Evolutionary conservation across 2,113 vertebrate species (phyloP), one percentile per base, ranked within the genome.

Genomic region (Haliaeetus leucogaster): DNA sequence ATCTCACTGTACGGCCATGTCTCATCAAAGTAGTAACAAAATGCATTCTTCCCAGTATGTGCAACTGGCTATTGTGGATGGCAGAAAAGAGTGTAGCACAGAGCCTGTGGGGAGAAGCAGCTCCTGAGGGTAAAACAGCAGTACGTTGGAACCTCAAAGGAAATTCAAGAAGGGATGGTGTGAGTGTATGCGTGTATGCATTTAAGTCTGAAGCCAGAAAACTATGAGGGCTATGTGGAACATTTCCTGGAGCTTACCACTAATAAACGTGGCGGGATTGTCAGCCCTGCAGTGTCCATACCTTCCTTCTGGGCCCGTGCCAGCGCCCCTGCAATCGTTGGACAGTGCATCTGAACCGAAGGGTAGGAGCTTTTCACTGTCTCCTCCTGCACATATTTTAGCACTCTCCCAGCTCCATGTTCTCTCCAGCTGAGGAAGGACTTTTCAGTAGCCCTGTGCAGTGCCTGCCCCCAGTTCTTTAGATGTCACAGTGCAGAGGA

Each of bases 181-280:
- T 43, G 88, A 94, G 85, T 7, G 59, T 88, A 86, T 50, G 81
- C 10, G 0, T 21, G 84, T 65, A 73, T 67, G 84, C 43, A 11
- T 65, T 73, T 65, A 67, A 59, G 63, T 65, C 90, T 68, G 79
- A 90, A 95, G 87, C 90, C 85, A 93, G 90, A 81, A 63, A 93
- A 4, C 85, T 97, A 95, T 96, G 94, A 97, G 50, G 95, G 95
- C 89, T 97, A 96, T 96, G 96, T 94, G 82, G 92, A 97, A 96
- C 94, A 95, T 96, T 97, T 96, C 95, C 95, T 97, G 92, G 68
- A 90, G 91, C 93, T 96, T 90, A 93, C 90, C 8, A 30, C 90
- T 70, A 82, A 93, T 86, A 89, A 90, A 94, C 53, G 63, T 93
- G 95, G 94, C 32, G 48, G 73, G 94, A 95, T 77, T 86, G 90